Evolutionary conservation across 2,888 invertebrate genomes (phyloP).

Genomic region (Chrysopilus asiliformis): DNA sequence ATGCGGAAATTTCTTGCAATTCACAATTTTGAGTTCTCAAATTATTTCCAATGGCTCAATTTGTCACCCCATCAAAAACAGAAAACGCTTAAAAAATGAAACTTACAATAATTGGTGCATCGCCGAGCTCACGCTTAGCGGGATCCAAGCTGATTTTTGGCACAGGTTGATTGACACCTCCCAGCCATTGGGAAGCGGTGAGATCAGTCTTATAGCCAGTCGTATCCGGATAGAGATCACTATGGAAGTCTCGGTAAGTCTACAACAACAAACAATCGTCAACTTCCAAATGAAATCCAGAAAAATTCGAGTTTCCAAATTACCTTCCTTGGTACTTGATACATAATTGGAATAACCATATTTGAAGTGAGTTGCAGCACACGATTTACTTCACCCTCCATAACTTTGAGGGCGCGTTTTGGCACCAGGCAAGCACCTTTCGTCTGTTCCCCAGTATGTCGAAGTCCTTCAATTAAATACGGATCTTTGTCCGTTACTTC

Average conservation of each 20-base stretch:
- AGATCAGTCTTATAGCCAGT: conserved; percentile 65
- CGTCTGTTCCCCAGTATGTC: conserved; percentile 87
- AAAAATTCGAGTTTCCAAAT: neutral
- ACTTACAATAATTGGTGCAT: conserved; percentile 48
- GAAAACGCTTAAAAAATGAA: too few relatives aligned
- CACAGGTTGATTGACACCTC: conserved; percentile 59
- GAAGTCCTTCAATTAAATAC: conserved; percentile 72
- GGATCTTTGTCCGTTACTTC: conserved; percentile 84
- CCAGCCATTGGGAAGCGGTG: conserved; percentile 69
- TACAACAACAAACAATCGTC: conserved; percentile 28
- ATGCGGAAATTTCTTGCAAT: too few relatives aligned
- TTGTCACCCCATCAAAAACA: too few relatives aligned
- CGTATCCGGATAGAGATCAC: conserved; percentile 88
- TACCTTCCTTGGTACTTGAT: conserved; percentile 86
- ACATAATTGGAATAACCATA: conserved; percentile 83
- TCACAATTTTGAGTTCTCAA: too few relatives aligned
- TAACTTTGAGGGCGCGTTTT: conserved; percentile 84
- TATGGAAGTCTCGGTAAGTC: conserved; percentile 89
- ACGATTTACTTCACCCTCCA: conserved; percentile 93
- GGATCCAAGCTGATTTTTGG: conserved; percentile 76
- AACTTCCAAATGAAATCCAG: conserved; percentile 5
- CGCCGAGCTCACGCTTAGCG: conserved; percentile 49
- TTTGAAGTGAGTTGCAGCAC: conserved; percentile 75
- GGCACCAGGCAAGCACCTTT: conserved; percentile 88
- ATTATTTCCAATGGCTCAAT: too few relatives aligned